phyloP scores from a whole-genome alignment of 2,888 invertebrate genomes.

The Stegana nigrithorax region DNA sequence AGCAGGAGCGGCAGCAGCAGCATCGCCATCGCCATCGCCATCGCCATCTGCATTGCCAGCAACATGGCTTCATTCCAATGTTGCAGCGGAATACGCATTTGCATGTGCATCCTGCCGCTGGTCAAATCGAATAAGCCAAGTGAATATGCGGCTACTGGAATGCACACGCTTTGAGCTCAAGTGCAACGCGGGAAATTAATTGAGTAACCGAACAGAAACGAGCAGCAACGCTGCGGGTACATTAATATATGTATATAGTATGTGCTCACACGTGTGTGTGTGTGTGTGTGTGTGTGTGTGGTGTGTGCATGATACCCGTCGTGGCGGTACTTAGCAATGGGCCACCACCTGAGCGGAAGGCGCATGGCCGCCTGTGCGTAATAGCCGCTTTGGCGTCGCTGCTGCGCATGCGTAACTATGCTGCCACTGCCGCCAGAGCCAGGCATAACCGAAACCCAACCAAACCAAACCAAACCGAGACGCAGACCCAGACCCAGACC shows the following conservation, averaged over 20 bases:
- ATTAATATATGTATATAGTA: conserved; percentile 2
- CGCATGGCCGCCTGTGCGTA: too few species aligned
- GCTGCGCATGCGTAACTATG: not conserved
- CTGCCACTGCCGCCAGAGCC: not conserved
- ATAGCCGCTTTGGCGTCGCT: too few species aligned
- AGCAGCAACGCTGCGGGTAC: conserved; percentile 14
- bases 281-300: too few species aligned
- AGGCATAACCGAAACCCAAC: not conserved
- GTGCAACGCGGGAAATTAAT: conserved; percentile 12
- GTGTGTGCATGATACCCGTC: too few species aligned
- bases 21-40: too few species aligned
- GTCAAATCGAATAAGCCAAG: not conserved
- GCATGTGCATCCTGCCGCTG: not conserved
- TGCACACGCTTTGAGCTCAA: too few species aligned
- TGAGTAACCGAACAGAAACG: not conserved
- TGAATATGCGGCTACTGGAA: conserved; percentile 2
- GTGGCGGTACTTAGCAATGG: too few species aligned
- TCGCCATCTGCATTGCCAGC: too few species aligned
- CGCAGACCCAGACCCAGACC: not conserved
- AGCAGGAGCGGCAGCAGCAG: not conserved
- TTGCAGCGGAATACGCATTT: not conserved
- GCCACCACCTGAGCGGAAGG: too few species aligned
- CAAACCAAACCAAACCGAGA: not conserved
- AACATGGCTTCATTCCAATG: too few species aligned
- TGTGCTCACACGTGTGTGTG: too few species aligned